These are phyloP conservation scores for Alentia gelatinosa DNA, from an alignment of 2,888 invertebrate genomes.

Conservation along the genomic window DNA sequence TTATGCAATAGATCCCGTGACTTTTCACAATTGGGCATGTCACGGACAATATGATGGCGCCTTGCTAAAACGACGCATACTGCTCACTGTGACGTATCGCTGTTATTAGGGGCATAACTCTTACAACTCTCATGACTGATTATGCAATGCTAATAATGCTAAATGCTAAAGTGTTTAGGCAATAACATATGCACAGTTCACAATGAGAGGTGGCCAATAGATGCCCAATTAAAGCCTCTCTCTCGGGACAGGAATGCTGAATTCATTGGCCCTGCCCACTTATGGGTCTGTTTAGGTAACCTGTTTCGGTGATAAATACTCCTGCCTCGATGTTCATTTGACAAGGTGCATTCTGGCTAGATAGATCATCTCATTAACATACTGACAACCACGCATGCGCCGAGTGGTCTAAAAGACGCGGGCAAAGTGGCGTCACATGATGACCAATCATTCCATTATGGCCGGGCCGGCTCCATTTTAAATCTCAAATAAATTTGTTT, in stretches of 20 bases:
- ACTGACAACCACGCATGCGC: not conserved
- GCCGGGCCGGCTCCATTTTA: conserved; percentile 17
- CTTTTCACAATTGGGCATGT: too few species aligned
- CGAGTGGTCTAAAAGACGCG: not conserved
- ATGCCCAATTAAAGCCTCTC: not conserved
- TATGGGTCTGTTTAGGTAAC: not conserved
- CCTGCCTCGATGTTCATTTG: not conserved
- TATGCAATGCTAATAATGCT: not conserved
- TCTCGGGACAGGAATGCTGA: not conserved
- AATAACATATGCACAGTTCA: not conserved
- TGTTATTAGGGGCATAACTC: not conserved
- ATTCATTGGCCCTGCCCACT: not conserved
- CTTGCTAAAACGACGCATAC: not conserved
- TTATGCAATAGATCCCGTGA: too few species aligned
- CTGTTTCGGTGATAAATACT: not conserved
- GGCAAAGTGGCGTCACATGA: conserved; percentile 4
- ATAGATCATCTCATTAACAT: conserved; percentile 23
- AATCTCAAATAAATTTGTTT: conserved; percentile 45
- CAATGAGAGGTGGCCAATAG: not conserved
- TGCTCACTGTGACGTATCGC: not conserved
- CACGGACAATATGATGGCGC: not conserved
- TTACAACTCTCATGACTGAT: not conserved
- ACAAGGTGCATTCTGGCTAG: not conserved
- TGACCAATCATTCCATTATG: conserved; percentile 47
- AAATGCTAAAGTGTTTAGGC: not conserved